phyloP scores from a whole-genome alignment of 2,797 vertebrate species.

The Pseudocheirus occidentalis region DNA sequence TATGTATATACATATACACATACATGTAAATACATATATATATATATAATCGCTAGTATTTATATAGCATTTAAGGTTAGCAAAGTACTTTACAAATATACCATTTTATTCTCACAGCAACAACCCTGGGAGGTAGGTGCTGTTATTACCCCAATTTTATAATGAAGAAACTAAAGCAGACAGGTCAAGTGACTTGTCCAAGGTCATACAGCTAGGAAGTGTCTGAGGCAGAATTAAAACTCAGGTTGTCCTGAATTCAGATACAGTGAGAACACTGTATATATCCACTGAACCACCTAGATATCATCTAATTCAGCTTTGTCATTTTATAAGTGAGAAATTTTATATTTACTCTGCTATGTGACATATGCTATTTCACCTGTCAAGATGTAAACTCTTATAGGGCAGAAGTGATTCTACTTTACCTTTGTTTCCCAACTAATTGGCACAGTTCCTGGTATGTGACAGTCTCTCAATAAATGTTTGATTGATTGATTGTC shows the following conservation, averaged over 20 bases:
- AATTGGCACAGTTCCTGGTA: background rate
- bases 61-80: background rate
- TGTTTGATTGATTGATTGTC: background rate
- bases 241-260: background rate
- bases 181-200: background rate
- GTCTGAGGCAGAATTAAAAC: background rate
- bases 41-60: background rate
- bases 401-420: background rate
- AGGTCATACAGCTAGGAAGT: background rate
- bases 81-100: background rate
- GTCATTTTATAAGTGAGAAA: background rate
- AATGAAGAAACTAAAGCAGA: background rate
- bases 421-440: background rate
- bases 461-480: background rate
- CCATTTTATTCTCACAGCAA: background rate
- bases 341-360: background rate
- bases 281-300: background rate
- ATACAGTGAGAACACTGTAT: background rate
- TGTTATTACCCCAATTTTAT: background rate
- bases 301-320: background rate
- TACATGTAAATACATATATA: background rate
- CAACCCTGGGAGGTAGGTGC: background rate
- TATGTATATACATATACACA: no score
- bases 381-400: background rate
- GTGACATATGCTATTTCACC: background rate